phyloP scores from a whole-genome alignment of 2,888 invertebrate genomes.

The Apocheima hispidaria region DNA sequence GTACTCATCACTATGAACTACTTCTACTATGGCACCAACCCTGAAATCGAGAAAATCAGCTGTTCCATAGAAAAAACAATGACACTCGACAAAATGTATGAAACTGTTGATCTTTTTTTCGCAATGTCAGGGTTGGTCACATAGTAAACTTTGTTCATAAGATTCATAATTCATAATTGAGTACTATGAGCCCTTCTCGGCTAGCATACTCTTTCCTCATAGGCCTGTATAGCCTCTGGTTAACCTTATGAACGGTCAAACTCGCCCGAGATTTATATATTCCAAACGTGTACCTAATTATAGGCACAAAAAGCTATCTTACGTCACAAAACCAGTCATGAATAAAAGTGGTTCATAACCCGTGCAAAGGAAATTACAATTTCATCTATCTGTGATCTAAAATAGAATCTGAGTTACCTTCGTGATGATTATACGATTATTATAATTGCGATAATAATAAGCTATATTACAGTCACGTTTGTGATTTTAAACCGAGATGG shows the following conservation, averaged over 20 bases:
- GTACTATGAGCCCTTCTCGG: too few species aligned
- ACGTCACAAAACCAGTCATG: constrained; percentile 1
- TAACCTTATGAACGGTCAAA: constrained; percentile 9
- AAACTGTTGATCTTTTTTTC: too few species aligned
- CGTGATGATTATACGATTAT: constrained; percentile 23
- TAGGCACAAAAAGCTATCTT: constrained; percentile 2
- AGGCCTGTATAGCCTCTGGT: neutral
- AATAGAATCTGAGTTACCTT: constrained; percentile 26
- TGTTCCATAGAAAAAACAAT: too few species aligned
- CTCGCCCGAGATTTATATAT: neutral
- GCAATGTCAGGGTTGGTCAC: too few species aligned
- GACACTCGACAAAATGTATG: too few species aligned
- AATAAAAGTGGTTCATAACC: constrained; percentile 1
- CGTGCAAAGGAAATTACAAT: constrained; percentile 1
- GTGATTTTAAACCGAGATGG: constrained; percentile 13
- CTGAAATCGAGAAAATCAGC: too few species aligned
- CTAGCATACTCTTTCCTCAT: too few species aligned
- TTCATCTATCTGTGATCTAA: constrained; percentile 26
- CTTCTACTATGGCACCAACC: too few species aligned
- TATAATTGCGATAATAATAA: constrained; percentile 4
- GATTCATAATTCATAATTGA: too few species aligned
- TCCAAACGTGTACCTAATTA: constrained; percentile 2
- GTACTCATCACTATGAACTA: too few species aligned
- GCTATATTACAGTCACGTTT: constrained; percentile 24
- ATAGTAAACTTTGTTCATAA: too few species aligned